phyloP scores from a whole-genome alignment of 2,888 invertebrate genomes.

The Tiliacea citrago region DNA sequence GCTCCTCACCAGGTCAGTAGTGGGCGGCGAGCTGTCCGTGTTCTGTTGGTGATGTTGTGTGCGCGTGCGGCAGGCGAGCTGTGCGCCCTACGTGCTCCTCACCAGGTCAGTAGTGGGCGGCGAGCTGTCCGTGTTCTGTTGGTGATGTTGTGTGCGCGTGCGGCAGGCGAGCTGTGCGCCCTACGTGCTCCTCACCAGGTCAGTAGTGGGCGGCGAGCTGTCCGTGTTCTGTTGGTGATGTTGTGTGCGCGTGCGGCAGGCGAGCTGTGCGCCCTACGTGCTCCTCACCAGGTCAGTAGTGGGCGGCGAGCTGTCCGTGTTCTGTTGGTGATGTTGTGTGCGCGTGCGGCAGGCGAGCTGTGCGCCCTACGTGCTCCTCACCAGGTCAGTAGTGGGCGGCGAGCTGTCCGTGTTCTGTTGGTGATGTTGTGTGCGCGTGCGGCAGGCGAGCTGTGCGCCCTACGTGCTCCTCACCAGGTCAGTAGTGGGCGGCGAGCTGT shows the following conservation, averaged over 20 bases:
- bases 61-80: slow-evolving; percentile 9
- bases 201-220: slow-evolving; percentile 89
- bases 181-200: slow-evolving; percentile 14
- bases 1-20: no score
- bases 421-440: slow-evolving; percentile 3
- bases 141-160: slow-evolving; percentile 89
- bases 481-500: slow-evolving; percentile 7
- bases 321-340: slow-evolving; percentile 12
- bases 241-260: slow-evolving; percentile 7
- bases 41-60: slow-evolving; percentile 93
- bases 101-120: slow-evolving; percentile 75
- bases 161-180: slow-evolving; percentile 11
- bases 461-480: slow-evolving; percentile 1
- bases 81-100: slow-evolving; percentile 11
- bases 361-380: not conserved
- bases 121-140: slow-evolving; percentile 95
- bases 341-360: not conserved
- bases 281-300: slow-evolving; percentile 9
- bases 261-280: slow-evolving; percentile 13
- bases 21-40: slow-evolving; percentile 94
- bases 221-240: slow-evolving; percentile 95
- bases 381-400: slow-evolving; percentile 2
- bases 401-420: slow-evolving; percentile 10
- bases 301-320: slow-evolving; percentile 10
- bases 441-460: slow-evolving; percentile 1